Evolutionary conservation across 2,797 vertebrate species (phyloP), one percentile per base, ranked within the genome.

Genomic region (Orestias chungarensis): DNA sequence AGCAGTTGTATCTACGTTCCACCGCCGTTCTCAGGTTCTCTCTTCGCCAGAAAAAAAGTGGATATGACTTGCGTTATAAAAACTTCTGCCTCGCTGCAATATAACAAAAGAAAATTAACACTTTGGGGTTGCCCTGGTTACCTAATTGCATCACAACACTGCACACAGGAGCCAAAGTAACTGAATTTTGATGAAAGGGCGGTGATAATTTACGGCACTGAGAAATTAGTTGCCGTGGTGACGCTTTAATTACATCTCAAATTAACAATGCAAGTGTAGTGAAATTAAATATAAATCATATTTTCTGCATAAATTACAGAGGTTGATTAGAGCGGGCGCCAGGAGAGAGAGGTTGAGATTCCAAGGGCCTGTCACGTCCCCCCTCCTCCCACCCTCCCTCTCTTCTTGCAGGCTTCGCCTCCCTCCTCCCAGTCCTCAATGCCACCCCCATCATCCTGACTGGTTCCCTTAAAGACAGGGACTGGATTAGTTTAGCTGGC

Each of bases 271-370:
- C 97, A 99, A 99, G 97, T 99, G 97, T 99, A 98, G 97, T 99
- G 97, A 99, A 99, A 99, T 99, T 99, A 99, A 99, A 99, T 99
- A 99, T 99, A 99, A 99, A 99, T 99, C 97, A 99, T 99, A 99
- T 99, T 99, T 99, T 99, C 97, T 99, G 98, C 98, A 99, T 99
- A 99, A 99, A 99, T 99, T 99, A 99, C 97, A 99, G 97, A 95
- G 97, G 98, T 99, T 99, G 98, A 99, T 99, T 99, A 99, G 98
- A 96, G 96, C 96, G 94, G 96, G 97, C 96, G 96, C 95, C 96
- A 97, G 96, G 98, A 99, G 96, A 99, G 95, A 97, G 97, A 97
- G 97, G 97, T 99, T 99, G 96, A 96, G 96, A 97, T 97, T 97
- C 97, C 95, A 96, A 95, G 95, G 97, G 96, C 95, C 97, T 97